Evolutionary conservation across 2,113 vertebrate genomes (phyloP).

Genomic region (Alethe castanea): DNA sequence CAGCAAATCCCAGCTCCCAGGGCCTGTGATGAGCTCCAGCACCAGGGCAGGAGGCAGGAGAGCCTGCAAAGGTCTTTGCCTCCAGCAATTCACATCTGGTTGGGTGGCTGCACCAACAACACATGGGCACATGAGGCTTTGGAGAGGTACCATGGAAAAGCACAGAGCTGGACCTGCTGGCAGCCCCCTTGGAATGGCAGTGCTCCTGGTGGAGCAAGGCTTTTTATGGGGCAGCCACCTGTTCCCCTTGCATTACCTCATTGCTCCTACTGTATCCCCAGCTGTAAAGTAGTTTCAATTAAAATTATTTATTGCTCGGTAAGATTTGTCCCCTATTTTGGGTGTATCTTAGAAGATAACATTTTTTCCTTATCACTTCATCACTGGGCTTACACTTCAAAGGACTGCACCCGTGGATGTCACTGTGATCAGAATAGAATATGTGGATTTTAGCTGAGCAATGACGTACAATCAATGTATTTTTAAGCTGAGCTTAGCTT

Average conservation of each 20-base stretch:
- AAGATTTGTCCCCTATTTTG: not conserved
- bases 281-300: constrained; percentile 16
- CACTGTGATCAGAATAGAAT: not conserved
- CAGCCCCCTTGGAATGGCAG: constrained; percentile 18
- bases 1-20: not conserved
- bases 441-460: constrained; percentile 4
- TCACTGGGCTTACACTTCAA: not conserved
- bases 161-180: not conserved
- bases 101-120: not conserved
- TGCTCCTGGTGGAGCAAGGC: not conserved
- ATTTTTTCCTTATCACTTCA: not conserved
- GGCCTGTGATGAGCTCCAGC: not conserved
- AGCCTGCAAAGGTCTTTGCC: not conserved
- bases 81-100: not conserved
- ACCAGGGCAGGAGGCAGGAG: not conserved
- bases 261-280: not conserved
- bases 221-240: not conserved
- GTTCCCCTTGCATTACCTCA: constrained; percentile 7
- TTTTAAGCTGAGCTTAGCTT: constrained; percentile 21
- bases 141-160: not conserved
- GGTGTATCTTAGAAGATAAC: not conserved
- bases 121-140: not conserved
- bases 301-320: not conserved
- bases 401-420: not conserved
- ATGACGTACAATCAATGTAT: not conserved